Percentiles rank a stretch among this genome's conserved stretches.
These are phyloP conservation scores for Tubulanus polymorphus DNA, from an alignment of 2,888 invertebrate genomes.

Conservation along the genomic window DNA sequence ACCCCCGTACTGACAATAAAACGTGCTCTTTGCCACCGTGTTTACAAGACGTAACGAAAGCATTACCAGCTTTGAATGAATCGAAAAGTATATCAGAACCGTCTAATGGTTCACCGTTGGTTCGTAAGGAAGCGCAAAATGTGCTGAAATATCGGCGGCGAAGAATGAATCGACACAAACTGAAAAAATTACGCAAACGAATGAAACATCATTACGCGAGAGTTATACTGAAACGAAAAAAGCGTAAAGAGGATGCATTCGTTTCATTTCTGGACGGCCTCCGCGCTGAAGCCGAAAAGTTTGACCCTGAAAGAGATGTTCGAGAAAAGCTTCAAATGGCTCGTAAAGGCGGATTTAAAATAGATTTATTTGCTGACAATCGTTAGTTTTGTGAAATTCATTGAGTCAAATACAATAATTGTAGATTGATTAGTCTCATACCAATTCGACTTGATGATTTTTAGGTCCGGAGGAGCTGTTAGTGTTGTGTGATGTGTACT, in stretches of 20 bases:
- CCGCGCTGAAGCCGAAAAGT: background rate
- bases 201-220: background rate
- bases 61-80: no score
- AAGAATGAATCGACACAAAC: background rate
- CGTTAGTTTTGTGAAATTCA: no score
- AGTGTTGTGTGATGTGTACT: no score
- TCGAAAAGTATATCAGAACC: no score
- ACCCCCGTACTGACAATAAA: no score
- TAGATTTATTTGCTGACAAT: conserved; percentile 1
- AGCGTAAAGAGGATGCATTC: background rate
- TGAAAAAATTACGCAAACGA: background rate
- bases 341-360: background rate
- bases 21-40: no score
- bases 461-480: no score
- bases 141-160: conserved; percentile 2
- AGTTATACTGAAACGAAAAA: background rate
- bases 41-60: no score
- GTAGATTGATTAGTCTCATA: no score
- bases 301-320: background rate
- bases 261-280: background rate
- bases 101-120: no score
- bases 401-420: no score
- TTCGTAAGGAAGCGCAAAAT: background rate
- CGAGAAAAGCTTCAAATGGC: background rate
- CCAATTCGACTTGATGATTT: no score